A percentile compares a stretch with the other conserved stretches of the same genome.
Conservation (phyloP, 2,888 invertebrate genomes). For the Noctua janthe region DNA sequence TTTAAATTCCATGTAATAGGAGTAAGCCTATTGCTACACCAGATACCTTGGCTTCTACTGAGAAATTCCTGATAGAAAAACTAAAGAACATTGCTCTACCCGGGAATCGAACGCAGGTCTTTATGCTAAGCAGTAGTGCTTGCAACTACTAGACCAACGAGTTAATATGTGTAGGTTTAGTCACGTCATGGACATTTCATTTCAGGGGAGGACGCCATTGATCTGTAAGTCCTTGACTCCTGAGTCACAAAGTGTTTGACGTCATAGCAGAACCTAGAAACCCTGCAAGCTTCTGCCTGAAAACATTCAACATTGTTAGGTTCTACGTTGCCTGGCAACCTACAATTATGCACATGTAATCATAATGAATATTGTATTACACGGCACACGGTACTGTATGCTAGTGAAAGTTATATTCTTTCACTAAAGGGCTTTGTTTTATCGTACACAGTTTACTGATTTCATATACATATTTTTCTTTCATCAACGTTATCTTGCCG, state of each 20-base stretch:
- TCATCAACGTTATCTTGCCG: neutral
- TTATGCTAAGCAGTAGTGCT: neutral
- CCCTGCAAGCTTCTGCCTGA: conserved; percentile 1
- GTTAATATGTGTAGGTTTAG: neutral
- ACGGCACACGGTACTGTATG: conserved; percentile 1
- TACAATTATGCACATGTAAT: conserved; percentile 21
- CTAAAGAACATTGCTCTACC: neutral
- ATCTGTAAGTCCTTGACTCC: neutral
- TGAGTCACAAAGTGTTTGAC: neutral
- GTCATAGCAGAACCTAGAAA: neutral
- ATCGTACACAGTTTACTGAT: neutral
- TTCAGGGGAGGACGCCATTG: neutral
- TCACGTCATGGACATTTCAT: neutral
- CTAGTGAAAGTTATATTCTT: neutral
- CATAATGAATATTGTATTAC: conserved; percentile 27
- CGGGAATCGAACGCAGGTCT: neutral
- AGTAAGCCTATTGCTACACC: neutral
- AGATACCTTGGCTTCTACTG: neutral
- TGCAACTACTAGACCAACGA: neutral
- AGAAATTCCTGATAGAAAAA: neutral
- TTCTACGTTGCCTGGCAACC: conserved; percentile 37
- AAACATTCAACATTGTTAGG: conserved; percentile 32
- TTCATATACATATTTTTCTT: neutral
- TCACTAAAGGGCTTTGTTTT: neutral
- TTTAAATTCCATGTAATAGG: neutral